Conservation (phyloP, 2,888 invertebrate genomes). For the Parnassius glacialis region DNA sequence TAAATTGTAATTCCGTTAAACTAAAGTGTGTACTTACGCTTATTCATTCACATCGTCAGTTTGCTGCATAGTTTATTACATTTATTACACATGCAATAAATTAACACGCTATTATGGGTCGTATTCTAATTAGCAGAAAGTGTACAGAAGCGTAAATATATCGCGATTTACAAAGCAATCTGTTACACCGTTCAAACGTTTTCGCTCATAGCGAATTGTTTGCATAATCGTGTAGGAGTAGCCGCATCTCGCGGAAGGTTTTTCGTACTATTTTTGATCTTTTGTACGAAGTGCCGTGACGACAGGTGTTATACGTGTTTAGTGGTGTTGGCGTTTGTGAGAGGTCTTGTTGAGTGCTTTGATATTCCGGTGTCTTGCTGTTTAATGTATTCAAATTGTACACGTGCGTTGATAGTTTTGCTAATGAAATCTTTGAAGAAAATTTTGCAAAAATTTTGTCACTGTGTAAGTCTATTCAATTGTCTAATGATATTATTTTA, state of each 20-base stretch:
- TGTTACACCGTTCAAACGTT: conserved; percentile 23
- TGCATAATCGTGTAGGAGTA: conserved; percentile 41
- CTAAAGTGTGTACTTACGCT: conserved; percentile 20
- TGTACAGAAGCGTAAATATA: conserved; percentile 13
- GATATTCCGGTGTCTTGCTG: conserved; percentile 23
- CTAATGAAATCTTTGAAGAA: conserved; percentile 52
- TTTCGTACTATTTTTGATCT: conserved; percentile 50
- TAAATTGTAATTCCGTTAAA: conserved; percentile 9
- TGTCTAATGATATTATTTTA: neutral
- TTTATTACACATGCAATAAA: conserved; percentile 10
- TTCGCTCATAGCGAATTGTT: conserved; percentile 46
- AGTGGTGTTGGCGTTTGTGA: conserved; percentile 40
- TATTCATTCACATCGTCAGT: conserved; percentile 12
- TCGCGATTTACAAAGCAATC: conserved; percentile 15
- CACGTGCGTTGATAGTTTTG: conserved; percentile 32
- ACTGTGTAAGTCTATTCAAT: conserved; percentile 42
- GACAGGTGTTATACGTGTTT: conserved; percentile 36
- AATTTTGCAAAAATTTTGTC: conserved; percentile 47
- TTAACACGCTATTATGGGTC: conserved; percentile 20
- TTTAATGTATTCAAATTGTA: conserved; percentile 32
- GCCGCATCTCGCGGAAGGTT: conserved; percentile 45
- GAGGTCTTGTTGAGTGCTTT: conserved; percentile 51
- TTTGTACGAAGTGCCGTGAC: conserved; percentile 33
- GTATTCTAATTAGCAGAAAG: conserved; percentile 16
- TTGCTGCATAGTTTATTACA: conserved; percentile 3